phyloP scores from a whole-genome alignment of 2,888 invertebrate genomes.

The Pollenia labialis region DNA sequence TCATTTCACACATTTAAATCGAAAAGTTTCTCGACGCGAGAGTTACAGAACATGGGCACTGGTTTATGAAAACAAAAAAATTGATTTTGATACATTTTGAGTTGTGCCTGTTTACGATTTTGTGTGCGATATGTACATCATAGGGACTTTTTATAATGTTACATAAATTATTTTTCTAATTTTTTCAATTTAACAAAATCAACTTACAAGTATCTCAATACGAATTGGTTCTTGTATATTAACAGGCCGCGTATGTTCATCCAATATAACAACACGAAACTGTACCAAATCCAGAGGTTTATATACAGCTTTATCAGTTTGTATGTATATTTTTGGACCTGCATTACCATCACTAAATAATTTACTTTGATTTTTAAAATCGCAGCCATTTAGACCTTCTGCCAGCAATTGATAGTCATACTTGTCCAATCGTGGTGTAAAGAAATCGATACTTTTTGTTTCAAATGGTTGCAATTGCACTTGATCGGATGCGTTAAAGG shows the following conservation, averaged over 20 bases:
- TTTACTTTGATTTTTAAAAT: constrained; percentile 89
- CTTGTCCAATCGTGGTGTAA: not conserved
- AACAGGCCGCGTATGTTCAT: constrained; percentile 89
- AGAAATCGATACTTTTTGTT: constrained; percentile 46
- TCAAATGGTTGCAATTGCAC: constrained; percentile 26
- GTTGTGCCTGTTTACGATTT: too few relatives aligned
- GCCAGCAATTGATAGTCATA: constrained; percentile 80
- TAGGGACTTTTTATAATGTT: too few relatives aligned
- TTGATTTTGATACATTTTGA: too few relatives aligned
- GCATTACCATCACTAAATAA: constrained; percentile 89
- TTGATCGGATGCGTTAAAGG: not conserved
- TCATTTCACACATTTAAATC: too few relatives aligned
- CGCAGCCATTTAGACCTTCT: constrained; percentile 88
- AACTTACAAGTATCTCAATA: constrained; percentile 74
- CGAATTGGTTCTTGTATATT: constrained; percentile 79
- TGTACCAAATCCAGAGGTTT: constrained; percentile 93
- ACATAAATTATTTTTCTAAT: too few relatives aligned
- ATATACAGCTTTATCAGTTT: constrained; percentile 96
- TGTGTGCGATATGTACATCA: too few relatives aligned
- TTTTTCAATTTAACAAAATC: not conserved
- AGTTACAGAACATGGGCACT: too few relatives aligned
- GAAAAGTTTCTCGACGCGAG: too few relatives aligned
- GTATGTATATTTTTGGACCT: constrained; percentile 90
- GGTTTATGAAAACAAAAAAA: too few relatives aligned
- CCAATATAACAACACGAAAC: constrained; percentile 89